Conservation (phyloP, 1,140 invertebrate genomes). For the Reticulitermes speratus region DNA sequence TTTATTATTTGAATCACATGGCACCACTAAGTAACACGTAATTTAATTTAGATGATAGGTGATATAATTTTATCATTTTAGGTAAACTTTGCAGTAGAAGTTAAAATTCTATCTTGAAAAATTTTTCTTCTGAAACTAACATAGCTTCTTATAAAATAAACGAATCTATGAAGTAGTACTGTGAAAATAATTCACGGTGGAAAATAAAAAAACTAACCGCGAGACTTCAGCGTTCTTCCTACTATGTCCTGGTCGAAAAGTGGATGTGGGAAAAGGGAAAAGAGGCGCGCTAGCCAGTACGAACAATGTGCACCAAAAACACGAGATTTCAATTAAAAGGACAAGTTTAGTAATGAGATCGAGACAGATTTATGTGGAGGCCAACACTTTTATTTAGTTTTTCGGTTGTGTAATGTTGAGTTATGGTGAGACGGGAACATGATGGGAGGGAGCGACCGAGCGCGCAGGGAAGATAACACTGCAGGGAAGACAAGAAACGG, state of each 20-base stretch:
- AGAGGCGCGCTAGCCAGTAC: not conserved
- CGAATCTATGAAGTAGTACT: not conserved
- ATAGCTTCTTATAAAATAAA: not conserved
- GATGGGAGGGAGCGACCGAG: not conserved
- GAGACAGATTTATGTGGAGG: conserved; percentile 28
- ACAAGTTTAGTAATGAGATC: conserved; percentile 27
- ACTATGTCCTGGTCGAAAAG: not conserved
- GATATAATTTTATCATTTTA: too few species aligned
- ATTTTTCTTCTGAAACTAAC: not conserved
- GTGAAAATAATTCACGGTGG: too few species aligned
- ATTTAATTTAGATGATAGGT: too few species aligned
- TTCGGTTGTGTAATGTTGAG: not conserved
- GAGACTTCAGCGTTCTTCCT: not conserved
- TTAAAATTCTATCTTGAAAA: not conserved
- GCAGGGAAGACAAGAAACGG: not conserved
- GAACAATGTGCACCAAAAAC: not conserved
- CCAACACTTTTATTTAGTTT: conserved; percentile 8
- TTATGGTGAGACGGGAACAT: not conserved
- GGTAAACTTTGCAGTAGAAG: not conserved
- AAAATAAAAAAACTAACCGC: not conserved
- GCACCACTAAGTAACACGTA: too few species aligned
- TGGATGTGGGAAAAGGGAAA: not conserved
- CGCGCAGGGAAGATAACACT: not conserved
- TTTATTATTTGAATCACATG: too few species aligned
- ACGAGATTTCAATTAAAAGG: conserved; percentile 32